Percentiles rank a stretch among this genome's conserved stretches.
Conservation (phyloP, 1,140 invertebrate genomes). For the Drosophila repletoides region DNA sequence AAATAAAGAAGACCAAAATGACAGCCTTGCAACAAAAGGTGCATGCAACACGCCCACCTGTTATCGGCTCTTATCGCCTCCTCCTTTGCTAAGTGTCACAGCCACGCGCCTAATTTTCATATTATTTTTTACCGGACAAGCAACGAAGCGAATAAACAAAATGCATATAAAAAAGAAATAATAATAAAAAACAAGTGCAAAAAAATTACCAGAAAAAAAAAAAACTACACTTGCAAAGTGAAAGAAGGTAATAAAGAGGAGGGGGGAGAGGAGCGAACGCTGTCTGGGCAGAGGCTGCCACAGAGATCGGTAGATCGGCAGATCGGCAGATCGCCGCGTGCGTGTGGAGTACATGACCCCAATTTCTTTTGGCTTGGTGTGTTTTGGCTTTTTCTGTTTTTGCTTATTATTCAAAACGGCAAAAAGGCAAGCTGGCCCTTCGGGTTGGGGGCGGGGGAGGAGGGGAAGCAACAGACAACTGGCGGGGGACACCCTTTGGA, state of each 20-base stretch:
- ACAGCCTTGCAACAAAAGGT: too few species aligned
- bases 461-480: background rate
- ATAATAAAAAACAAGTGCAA: constrained; percentile 22
- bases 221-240: constrained; percentile 46
- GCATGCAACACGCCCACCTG: constrained; percentile 9
- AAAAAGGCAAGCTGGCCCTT: constrained; percentile 44
- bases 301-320: background rate
- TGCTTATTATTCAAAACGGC: constrained; percentile 49
- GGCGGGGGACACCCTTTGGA: constrained; percentile 33
- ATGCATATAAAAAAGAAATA: constrained; percentile 2
- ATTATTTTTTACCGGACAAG: constrained; percentile 34
- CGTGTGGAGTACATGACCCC: constrained; percentile 79
- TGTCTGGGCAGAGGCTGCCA: background rate
- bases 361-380: constrained; percentile 63
- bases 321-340: constrained; percentile 19
- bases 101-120: constrained; percentile 74
- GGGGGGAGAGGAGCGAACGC: background rate
- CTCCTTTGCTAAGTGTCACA: constrained; percentile 12
- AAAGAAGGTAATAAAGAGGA: constrained; percentile 41
- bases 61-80: constrained; percentile 3
- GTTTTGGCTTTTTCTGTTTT: constrained; percentile 24
- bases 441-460: background rate
- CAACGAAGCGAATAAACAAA: constrained; percentile 6
- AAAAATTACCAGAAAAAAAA: constrained; percentile 47
- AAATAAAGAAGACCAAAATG: too few species aligned